phyloP scores from a whole-genome alignment of 2,888 invertebrate genomes.

The Eilema griseolum region DNA sequence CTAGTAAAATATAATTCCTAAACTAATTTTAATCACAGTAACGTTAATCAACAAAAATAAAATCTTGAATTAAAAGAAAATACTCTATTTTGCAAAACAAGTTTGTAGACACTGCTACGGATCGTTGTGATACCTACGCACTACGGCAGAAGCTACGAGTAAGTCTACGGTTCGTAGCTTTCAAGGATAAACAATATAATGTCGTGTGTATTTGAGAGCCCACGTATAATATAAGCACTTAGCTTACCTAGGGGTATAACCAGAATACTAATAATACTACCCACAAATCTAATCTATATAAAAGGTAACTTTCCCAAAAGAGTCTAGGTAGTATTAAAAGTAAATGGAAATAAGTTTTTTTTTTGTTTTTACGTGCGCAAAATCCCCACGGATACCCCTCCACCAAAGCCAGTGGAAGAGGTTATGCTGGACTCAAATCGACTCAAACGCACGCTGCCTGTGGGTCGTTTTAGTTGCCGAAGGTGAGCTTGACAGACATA shows the following conservation, averaged over 20 bases:
- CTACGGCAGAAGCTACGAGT: too few species aligned
- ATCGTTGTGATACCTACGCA: background rate
- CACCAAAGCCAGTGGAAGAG: too few species aligned
- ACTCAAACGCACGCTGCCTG: too few species aligned
- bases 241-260: slow-evolving; percentile 10
- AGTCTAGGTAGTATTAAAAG: background rate
- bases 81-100: background rate
- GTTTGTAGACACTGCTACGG: slow-evolving; percentile 1
- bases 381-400: too few species aligned
- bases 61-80: background rate
- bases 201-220: slow-evolving; percentile 11
- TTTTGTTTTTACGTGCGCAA: background rate
- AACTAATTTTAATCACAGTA: background rate
- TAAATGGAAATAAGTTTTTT: background rate
- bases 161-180: slow-evolving; percentile 9
- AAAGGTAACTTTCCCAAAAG: background rate
- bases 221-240: slow-evolving; percentile 11
- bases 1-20: background rate
- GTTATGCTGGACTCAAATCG: too few species aligned
- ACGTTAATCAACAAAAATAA: too few species aligned
- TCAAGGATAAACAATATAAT: slow-evolving; percentile 2
- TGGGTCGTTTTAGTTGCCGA: too few species aligned
- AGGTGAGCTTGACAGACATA: too few species aligned
- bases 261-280: slow-evolving; percentile 8
- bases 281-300: background rate